Evolutionary conservation across 35 echinoderm and acorn worm species (phyloP).

Genomic region (Ophioderma brevispina): DNA sequence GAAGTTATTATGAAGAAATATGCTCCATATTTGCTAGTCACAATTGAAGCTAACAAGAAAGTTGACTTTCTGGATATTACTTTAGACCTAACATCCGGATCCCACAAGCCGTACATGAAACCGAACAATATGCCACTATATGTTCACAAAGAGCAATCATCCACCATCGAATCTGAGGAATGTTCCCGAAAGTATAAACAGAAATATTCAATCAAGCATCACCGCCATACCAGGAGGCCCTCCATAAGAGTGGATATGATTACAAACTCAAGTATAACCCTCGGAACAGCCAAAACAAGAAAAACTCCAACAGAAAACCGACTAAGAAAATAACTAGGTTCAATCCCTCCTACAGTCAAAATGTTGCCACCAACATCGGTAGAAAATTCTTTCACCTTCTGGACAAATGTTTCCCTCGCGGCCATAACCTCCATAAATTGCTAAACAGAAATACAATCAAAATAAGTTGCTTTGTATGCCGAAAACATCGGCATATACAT

Average conservation of each 20-base stretch:
- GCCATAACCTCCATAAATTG: neutral
- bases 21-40: slow-evolving; percentile 7
- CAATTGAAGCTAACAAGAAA: neutral
- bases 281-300: neutral
- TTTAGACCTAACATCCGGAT: neutral
- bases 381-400: slow-evolving; percentile 31
- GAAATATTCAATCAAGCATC: slow-evolving; percentile 22
- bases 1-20: slow-evolving; percentile 25
- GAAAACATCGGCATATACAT: no score
- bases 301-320: neutral
- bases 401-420: slow-evolving; percentile 26
- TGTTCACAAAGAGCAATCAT: slow-evolving; percentile 1
- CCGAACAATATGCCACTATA: slow-evolving; percentile 1
- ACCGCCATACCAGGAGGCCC: slow-evolving; percentile 14
- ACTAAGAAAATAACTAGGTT: slow-evolving; percentile 42
- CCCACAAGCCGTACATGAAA: neutral
- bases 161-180: neutral
- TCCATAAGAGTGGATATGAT: neutral
- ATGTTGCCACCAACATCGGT: slow-evolving; percentile 42
- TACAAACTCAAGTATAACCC: neutral
- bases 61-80: slow-evolving; percentile 24
- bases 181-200: slow-evolving; percentile 13
- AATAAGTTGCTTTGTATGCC: slow-evolving; percentile 23
- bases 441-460: slow-evolving; percentile 23
- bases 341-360: slow-evolving; percentile 43